Evolutionary conservation across 2,888 invertebrate genomes (phyloP), one percentile per base, ranked within the genome.

Genomic region (Ditula angustiorana): DNA sequence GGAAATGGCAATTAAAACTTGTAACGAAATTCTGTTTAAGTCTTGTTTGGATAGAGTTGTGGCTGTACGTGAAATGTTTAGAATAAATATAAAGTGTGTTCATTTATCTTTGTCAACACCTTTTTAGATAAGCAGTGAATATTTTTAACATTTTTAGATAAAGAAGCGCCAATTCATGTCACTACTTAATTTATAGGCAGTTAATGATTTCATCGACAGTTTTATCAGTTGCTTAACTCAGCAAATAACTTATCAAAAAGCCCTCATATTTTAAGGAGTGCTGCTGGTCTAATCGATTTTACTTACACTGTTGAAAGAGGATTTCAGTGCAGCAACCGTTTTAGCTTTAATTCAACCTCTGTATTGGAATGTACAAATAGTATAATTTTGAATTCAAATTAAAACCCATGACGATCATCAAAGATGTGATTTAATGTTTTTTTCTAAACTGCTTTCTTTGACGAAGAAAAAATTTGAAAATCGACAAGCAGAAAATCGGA

Each of bases 1-100:
- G 24, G 7, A 57, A 46, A 57, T 41, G 30, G n/a, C 58, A 46
- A 64, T 58, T 53, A 44, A 52, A 64, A 53, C 33, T 58, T 58
- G 24, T 56, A 16, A 53, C 35, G 41, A 41, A 41, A 19, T 52
- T 41, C 19, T 37, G 26, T n/a, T 8, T 24, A 21, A 10, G 16
- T 24, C 30, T 33, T 11, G 19, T 46, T 46, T 10, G 23, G 19
- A 24, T 19, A 30, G 30, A 58, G 35, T 47, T 58, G 33, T 26
- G 33, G 16, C 11, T 23, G n/a, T 24, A 3, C 21, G 23, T 47
- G 16, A 16, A 50, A 8, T 50, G 37, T 49, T 24, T 23, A 5
- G 13, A 8, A 26, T 46, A 23, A 24, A 5, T 49, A 13, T 10
- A 4, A n/a, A 2, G 4, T 13, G 13, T 10, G 28, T 55, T 28